phyloP scores from a whole-genome alignment of 2,888 invertebrate species.

The Patella pellucida region DNA sequence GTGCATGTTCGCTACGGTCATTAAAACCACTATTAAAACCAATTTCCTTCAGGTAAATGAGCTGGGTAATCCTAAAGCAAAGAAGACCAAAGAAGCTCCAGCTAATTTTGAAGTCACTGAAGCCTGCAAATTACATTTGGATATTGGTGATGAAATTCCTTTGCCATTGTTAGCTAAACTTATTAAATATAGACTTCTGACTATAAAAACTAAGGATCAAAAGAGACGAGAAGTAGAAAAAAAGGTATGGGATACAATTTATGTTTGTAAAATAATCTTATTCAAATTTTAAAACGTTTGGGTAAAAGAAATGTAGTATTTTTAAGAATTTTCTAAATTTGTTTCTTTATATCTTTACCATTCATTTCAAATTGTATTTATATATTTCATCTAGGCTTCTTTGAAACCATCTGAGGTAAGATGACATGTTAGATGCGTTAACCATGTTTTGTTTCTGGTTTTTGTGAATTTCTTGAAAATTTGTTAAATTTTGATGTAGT shows the following conservation, averaged over 20 bases:
- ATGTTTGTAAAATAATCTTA: too few species aligned
- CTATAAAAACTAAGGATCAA: slow-evolving; percentile 63
- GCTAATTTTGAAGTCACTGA: slow-evolving; percentile 68
- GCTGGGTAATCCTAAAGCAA: slow-evolving; percentile 67
- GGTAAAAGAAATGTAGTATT: too few species aligned
- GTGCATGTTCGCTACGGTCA: not conserved
- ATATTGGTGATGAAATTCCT: slow-evolving; percentile 66
- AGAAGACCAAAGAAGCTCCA: slow-evolving; percentile 67
- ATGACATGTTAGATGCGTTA: too few species aligned
- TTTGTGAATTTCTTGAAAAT: too few species aligned
- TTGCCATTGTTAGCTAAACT: slow-evolving; percentile 66
- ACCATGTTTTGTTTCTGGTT: too few species aligned
- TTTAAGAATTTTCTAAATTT: too few species aligned
- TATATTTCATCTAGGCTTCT: too few species aligned
- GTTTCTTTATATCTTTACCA: too few species aligned
- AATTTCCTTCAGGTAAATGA: slow-evolving; percentile 57
- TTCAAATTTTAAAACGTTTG: too few species aligned
- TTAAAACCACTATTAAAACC: not conserved
- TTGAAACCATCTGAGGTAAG: too few species aligned
- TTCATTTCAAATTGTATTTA: too few species aligned
- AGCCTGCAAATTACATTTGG: slow-evolving; percentile 64
- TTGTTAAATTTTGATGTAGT: too few species aligned
- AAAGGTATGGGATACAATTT: slow-evolving; percentile 52
- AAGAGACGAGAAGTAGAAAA: slow-evolving; percentile 61
- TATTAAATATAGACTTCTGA: slow-evolving; percentile 66